A percentile compares a stretch with the other conserved stretches of the same genome.
phyloP scores from a whole-genome alignment of 1,140 invertebrate genomes.

The Diorhabda carinulata region DNA sequence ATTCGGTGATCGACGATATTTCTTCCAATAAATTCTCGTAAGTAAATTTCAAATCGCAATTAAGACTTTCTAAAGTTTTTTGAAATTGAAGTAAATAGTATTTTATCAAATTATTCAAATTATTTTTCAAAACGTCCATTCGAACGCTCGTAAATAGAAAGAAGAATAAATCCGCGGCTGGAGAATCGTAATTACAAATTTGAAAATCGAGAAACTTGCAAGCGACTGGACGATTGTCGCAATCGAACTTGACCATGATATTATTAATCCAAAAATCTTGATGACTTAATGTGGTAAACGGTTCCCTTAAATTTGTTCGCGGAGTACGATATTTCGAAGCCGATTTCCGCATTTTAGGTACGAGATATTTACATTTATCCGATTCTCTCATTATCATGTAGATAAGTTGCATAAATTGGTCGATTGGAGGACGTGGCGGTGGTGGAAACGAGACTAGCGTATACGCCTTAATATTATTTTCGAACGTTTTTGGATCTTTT shows the following conservation, averaged over 20 bases:
- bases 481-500: constrained; percentile 45
- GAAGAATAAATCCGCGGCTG: constrained; percentile 55
- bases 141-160: constrained; percentile 55
- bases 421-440: constrained; percentile 29
- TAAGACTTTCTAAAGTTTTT: constrained; percentile 21
- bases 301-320: constrained; percentile 36
- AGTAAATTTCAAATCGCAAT: constrained; percentile 20
- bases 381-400: constrained; percentile 28
- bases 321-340: constrained; percentile 25
- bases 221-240: constrained; percentile 43
- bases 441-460: constrained; percentile 29
- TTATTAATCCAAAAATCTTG: constrained; percentile 64
- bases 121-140: constrained; percentile 42
- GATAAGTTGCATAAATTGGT: constrained; percentile 28
- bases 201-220: constrained; percentile 62
- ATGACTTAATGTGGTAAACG: constrained; percentile 55
- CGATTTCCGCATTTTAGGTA: constrained; percentile 22
- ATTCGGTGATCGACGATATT: constrained; percentile 14
- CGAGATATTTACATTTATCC: constrained; percentile 30
- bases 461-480: constrained; percentile 45
- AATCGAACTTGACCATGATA: constrained; percentile 47
- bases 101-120: constrained; percentile 50
- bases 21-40: constrained; percentile 23
- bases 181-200: constrained; percentile 53
- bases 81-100: constrained; percentile 52